A percentile compares a stretch with the other conserved stretches of the same genome.
Evolutionary conservation across 2,888 invertebrate species (phyloP).

Genomic region (Neoitamus cyanurus): DNA sequence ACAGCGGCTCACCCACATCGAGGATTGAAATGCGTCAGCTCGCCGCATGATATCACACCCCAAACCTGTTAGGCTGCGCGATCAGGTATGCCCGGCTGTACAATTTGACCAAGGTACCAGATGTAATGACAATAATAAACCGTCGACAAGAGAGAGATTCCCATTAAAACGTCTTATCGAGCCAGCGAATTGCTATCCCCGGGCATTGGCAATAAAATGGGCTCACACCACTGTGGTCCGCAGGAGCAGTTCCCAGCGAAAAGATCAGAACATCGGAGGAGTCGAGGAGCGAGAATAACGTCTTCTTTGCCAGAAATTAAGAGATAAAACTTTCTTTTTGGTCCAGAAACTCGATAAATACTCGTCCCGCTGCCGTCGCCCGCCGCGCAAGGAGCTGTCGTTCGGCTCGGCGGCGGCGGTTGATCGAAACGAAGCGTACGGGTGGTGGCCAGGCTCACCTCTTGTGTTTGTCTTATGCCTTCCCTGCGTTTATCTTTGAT

Average conservation of each 20-base stretch:
- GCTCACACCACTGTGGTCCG: slow-evolving; percentile 32
- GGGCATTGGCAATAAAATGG: slow-evolving; percentile 18
- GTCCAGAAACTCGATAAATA: slow-evolving; percentile 26
- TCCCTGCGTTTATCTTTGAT: slow-evolving; percentile 17
- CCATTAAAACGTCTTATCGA: slow-evolving; percentile 34
- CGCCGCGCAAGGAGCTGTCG: slow-evolving; percentile 25
- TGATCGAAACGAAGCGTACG: slow-evolving; percentile 6
- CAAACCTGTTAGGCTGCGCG: slow-evolving; percentile 24
- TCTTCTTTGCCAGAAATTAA: slow-evolving; percentile 45
- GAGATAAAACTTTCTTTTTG: slow-evolving; percentile 48
- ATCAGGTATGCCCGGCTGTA: slow-evolving; percentile 1
- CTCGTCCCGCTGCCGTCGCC: neutral
- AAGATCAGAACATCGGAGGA: neutral
- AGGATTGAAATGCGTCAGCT: slow-evolving; percentile 30
- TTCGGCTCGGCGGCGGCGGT: neutral
- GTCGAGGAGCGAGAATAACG: slow-evolving; percentile 28
- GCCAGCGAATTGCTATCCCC: slow-evolving; percentile 27
- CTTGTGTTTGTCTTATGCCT: slow-evolving; percentile 7
- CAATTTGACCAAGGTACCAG: slow-evolving; percentile 25
- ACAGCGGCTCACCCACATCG: slow-evolving; percentile 43
- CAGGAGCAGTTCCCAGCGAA: slow-evolving; percentile 29
- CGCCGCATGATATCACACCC: slow-evolving; percentile 44
- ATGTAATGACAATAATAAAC: slow-evolving; percentile 44
- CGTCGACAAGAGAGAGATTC: slow-evolving; percentile 32
- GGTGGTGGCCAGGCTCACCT: slow-evolving; percentile 38